Conservation (phyloP, 2,888 invertebrate genomes). For the Syrphus vitripennis region DNA sequence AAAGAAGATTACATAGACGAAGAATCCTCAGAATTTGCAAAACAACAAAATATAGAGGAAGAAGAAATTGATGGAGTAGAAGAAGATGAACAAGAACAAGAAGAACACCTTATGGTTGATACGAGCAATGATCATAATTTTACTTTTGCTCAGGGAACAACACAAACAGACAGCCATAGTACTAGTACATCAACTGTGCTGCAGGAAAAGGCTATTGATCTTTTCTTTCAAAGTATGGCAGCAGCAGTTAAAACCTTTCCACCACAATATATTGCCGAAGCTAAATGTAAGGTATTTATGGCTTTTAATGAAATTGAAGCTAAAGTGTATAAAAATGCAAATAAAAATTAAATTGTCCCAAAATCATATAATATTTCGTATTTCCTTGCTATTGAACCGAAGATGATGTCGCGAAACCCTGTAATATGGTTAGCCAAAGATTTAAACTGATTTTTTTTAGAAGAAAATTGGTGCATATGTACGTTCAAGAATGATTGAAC, state of each 20-base stretch:
- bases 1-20: slow-evolving; percentile 36
- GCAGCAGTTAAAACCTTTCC: slow-evolving; percentile 71
- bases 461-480: too few species aligned
- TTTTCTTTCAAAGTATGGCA: slow-evolving; percentile 71
- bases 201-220: slow-evolving; percentile 61
- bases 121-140: background rate
- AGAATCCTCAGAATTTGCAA: background rate
- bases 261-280: slow-evolving; percentile 50
- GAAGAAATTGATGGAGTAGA: background rate
- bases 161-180: background rate
- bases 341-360: slow-evolving; percentile 17
- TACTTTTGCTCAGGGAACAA: background rate
- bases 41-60: slow-evolving; percentile 26
- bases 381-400: too few species aligned
- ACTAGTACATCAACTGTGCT: background rate
- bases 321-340: slow-evolving; percentile 36
- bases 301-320: slow-evolving; percentile 65
- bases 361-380: too few species aligned
- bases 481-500: too few species aligned
- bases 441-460: too few species aligned
- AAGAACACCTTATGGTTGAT: slow-evolving; percentile 22
- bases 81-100: background rate
- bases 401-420: too few species aligned
- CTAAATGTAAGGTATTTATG: slow-evolving; percentile 62
- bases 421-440: too few species aligned